Conservation (phyloP, 35 echinoderm and acorn worm species). For the Apostichopus parvimensis region DNA sequence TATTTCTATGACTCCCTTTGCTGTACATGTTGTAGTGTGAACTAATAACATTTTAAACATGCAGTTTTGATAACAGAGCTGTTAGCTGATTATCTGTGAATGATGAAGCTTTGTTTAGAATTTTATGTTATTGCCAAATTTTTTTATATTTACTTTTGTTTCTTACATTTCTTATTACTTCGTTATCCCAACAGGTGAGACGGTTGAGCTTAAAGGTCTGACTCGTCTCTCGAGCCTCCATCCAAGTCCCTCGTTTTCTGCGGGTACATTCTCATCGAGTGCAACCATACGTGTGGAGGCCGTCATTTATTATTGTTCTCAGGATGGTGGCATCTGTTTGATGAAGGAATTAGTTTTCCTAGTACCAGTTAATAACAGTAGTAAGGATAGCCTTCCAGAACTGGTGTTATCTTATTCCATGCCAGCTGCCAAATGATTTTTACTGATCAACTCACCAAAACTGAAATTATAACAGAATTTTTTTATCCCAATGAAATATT, state of each 20-base stretch:
- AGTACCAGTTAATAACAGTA: neutral
- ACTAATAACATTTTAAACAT: too few relatives aligned
- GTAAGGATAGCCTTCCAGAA: neutral
- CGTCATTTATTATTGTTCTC: slow-evolving; percentile 42
- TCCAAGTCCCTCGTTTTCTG: slow-evolving; percentile 1
- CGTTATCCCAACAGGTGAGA: neutral
- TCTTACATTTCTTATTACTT: neutral
- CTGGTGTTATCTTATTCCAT: slow-evolving; percentile 1
- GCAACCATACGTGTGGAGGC: slow-evolving; percentile 26
- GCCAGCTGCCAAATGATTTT: neutral
- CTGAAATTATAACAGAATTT: too few relatives aligned
- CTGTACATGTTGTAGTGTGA: too few relatives aligned
- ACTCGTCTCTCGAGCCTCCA: slow-evolving; percentile 4
- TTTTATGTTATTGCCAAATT: neutral
- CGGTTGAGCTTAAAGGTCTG: neutral
- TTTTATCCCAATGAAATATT: too few relatives aligned
- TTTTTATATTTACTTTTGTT: neutral
- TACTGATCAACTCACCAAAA: neutral
- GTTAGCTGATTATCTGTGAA: too few relatives aligned
- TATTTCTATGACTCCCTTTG: too few relatives aligned
- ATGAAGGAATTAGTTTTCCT: slow-evolving; percentile 39
- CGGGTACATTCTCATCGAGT: neutral
- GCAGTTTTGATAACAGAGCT: too few relatives aligned
- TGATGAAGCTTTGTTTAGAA: too few relatives aligned
- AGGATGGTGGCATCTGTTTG: neutral